Evolutionary conservation across 2,888 invertebrate genomes (phyloP).

Genomic region (Pheosia gnoma): DNA sequence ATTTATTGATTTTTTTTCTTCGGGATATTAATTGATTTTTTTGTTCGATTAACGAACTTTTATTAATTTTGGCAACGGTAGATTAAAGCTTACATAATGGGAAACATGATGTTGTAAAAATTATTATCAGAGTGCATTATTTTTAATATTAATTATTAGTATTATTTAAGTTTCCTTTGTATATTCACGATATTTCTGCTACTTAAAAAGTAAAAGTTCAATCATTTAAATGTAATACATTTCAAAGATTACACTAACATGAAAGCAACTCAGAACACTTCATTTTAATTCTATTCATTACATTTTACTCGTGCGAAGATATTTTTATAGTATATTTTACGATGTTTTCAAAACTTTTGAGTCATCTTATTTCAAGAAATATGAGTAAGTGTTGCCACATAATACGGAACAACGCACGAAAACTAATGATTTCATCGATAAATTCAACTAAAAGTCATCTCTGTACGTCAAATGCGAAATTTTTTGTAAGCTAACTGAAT

Average conservation of each 20-base stretch:
- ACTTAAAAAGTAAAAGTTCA: background rate
- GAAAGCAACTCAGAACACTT: background rate
- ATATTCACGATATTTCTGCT: too few relatives aligned
- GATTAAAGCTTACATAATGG: background rate
- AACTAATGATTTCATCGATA: constrained; percentile 3
- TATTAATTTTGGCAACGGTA: constrained; percentile 25
- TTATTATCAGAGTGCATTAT: too few relatives aligned
- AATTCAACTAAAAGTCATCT: constrained; percentile 2
- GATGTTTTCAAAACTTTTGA: constrained; percentile 19
- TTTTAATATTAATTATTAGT: too few relatives aligned
- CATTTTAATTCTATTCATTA: background rate
- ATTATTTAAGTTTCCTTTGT: too few relatives aligned
- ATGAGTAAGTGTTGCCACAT: constrained; percentile 21
- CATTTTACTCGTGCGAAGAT: constrained; percentile 11
- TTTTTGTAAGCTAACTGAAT: too few relatives aligned
- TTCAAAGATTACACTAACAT: background rate
- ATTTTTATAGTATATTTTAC: constrained; percentile 11
- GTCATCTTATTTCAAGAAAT: constrained; percentile 24
- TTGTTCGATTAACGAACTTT: constrained; percentile 30
- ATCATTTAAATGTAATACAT: background rate
- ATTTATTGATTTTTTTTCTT: constrained; percentile 41
- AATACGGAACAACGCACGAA: constrained; percentile 7
- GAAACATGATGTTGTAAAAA: background rate
- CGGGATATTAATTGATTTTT: constrained; percentile 34
- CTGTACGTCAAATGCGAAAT: background rate